These are phyloP conservation scores for Rhynchotus rufescens DNA, from an alignment of 2,797 vertebrate species.

Conservation along the genomic window DNA sequence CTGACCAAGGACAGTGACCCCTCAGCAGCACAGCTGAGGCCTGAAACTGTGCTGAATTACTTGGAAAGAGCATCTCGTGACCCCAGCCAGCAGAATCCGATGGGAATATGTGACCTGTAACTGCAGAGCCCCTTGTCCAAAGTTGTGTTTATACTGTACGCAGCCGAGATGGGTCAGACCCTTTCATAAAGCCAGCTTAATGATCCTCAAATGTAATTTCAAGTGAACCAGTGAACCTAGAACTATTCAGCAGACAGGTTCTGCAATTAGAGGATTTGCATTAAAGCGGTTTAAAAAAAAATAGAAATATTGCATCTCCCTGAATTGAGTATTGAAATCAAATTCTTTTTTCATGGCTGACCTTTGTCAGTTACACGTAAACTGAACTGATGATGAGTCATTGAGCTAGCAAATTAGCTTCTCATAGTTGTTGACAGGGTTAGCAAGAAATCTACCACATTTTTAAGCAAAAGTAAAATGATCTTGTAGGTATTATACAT, in stretches of 20 bases:
- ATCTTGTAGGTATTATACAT: slow-evolving; percentile 37
- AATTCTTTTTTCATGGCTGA: slow-evolving; percentile 63
- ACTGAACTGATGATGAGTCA: slow-evolving; percentile 71
- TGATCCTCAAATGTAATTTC: slow-evolving; percentile 18
- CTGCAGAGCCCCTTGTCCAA: slow-evolving; percentile 7
- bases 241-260: slow-evolving; percentile 33
- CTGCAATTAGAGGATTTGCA: slow-evolving; percentile 67
- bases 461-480: slow-evolving; percentile 60
- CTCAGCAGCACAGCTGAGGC: slow-evolving; percentile 49
- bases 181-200: slow-evolving; percentile 44
- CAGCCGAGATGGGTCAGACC: slow-evolving; percentile 14
- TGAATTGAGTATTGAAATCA: slow-evolving; percentile 73
- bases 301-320: slow-evolving; percentile 58
- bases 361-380: slow-evolving; percentile 74
- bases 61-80: slow-evolving; percentile 24
- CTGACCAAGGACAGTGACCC: slow-evolving; percentile 52
- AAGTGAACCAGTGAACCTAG: slow-evolving; percentile 8
- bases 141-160: neutral
- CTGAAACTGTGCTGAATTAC: slow-evolving; percentile 31
- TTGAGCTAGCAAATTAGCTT: slow-evolving; percentile 77
- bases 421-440: slow-evolving; percentile 74
- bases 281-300: slow-evolving; percentile 55
- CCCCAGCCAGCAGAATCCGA: slow-evolving; percentile 5
- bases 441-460: slow-evolving; percentile 69
- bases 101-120: neutral